Conservation (phyloP, 2,888 invertebrate genomes). For the Schizotus pectinicornis region DNA sequence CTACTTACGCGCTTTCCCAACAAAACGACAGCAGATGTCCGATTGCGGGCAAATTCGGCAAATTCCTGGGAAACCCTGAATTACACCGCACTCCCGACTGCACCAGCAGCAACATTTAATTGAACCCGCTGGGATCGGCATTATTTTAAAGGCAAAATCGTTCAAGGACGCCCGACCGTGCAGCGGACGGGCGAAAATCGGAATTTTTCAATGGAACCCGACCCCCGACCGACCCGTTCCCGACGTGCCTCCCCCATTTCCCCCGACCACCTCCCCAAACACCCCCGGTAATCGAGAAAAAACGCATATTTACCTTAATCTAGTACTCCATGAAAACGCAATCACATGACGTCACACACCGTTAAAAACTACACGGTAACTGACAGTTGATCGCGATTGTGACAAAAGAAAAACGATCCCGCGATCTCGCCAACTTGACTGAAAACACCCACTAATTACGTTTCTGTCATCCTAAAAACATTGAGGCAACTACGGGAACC, state of each 20-base stretch:
- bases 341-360: conserved; percentile 58
- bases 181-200: conserved; percentile 33
- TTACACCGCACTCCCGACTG: conserved; percentile 27
- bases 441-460: conserved; percentile 46
- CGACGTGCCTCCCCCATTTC: conserved; percentile 34
- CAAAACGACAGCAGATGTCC: conserved; percentile 33
- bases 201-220: conserved; percentile 38
- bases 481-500: conserved; percentile 41
- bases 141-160: conserved; percentile 48
- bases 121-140: conserved; percentile 43
- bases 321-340: conserved; percentile 55
- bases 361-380: conserved; percentile 50
- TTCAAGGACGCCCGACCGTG: conserved; percentile 46
- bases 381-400: conserved; percentile 40
- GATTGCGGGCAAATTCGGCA: conserved; percentile 24
- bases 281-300: conserved; percentile 33
- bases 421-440: conserved; percentile 37
- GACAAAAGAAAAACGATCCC: conserved; percentile 43
- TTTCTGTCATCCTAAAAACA: conserved; percentile 55
- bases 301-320: conserved; percentile 52
- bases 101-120: conserved; percentile 29
- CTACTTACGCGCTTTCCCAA: conserved; percentile 53
- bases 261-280: not conserved
- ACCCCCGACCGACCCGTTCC: conserved; percentile 35
- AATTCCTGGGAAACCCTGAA: conserved; percentile 28